Conservation (phyloP, 2,797 vertebrate species). For the Dallia pectoralis region DNA sequence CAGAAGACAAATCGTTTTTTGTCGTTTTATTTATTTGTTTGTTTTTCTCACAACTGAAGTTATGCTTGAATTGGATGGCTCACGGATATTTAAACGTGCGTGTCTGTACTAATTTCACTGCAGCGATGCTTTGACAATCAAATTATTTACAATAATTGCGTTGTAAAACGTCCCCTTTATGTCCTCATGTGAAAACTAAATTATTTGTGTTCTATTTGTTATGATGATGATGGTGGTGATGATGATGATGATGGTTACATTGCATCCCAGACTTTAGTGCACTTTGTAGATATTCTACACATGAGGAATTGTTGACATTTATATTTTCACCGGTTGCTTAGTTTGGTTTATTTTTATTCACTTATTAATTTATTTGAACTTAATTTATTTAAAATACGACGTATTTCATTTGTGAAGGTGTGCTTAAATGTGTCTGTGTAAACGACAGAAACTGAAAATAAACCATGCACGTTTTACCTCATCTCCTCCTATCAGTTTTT, state of each 20-base stretch:
- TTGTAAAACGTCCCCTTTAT: slow-evolving; percentile 50
- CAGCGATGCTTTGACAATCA: slow-evolving; percentile 91
- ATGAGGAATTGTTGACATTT: slow-evolving; percentile 67
- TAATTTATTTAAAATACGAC: slow-evolving; percentile 70
- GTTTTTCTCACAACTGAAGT: slow-evolving; percentile 47
- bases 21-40: slow-evolving; percentile 30
- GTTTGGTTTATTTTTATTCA: slow-evolving; percentile 51
- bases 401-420: slow-evolving; percentile 80
- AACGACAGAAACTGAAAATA: slow-evolving; percentile 89
- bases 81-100: slow-evolving; percentile 60
- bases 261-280: slow-evolving; percentile 60
- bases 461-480: slow-evolving; percentile 93
- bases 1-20: neutral
- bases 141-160: slow-evolving; percentile 57
- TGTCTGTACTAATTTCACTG: slow-evolving; percentile 72
- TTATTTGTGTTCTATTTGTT: slow-evolving; percentile 34
- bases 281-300: slow-evolving; percentile 80
- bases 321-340: slow-evolving; percentile 52
- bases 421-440: slow-evolving; percentile 87
- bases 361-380: slow-evolving; percentile 70
- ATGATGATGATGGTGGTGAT: slow-evolving; percentile 57
- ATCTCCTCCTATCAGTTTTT: slow-evolving; percentile 48
- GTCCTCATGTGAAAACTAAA: slow-evolving; percentile 43
- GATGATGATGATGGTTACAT: slow-evolving; percentile 50
- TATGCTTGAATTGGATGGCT: slow-evolving; percentile 62